Evolutionary conservation across 2,113 vertebrate species (phyloP).

Genomic region (Cervus canadensis): DNA sequence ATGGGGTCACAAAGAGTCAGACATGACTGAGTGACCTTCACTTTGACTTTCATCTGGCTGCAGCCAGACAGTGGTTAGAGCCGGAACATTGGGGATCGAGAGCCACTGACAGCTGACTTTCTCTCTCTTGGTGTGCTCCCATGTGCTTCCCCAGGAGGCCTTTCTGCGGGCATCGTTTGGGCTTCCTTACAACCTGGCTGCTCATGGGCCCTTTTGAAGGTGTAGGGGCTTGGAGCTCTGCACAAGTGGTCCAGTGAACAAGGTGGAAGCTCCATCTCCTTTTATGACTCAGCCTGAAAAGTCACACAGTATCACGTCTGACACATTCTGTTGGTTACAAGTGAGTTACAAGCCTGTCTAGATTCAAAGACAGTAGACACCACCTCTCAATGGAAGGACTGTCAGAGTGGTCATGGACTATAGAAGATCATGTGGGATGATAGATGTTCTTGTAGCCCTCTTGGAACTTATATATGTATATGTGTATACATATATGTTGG

Average conservation of each 20-base stretch:
- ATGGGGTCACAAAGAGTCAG: neutral
- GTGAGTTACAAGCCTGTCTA: neutral
- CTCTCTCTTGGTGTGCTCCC: neutral
- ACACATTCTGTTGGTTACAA: neutral
- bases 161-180: neutral
- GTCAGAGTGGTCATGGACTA: neutral
- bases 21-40: neutral
- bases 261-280: neutral
- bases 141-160: neutral
- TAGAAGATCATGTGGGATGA: neutral
- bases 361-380: neutral
- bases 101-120: neutral
- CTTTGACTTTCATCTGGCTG: too few relatives aligned
- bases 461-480: neutral
- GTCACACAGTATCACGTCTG: neutral
- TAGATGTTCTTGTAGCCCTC: neutral
- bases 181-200: neutral
- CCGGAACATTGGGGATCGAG: neutral
- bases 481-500: neutral
- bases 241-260: neutral
- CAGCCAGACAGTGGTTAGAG: neutral
- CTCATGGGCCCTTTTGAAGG: neutral
- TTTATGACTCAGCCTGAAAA: neutral
- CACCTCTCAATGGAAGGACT: neutral
- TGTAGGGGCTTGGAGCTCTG: neutral